Conservation (phyloP, 1,140 invertebrate genomes). For the Lasioglossum baleicum region DNA sequence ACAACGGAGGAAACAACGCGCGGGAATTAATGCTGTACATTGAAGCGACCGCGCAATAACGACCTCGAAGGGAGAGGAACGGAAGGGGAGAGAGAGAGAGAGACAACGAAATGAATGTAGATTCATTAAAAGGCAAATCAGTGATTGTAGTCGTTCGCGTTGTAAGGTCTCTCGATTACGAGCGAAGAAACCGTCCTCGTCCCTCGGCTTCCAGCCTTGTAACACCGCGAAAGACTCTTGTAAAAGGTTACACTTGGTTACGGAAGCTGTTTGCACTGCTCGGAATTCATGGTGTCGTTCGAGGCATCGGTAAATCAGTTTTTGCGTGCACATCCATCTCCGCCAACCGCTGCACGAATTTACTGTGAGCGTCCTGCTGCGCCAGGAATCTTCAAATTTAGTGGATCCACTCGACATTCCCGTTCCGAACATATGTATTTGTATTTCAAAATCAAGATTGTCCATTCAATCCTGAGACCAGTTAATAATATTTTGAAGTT, state of each 20-base stretch:
- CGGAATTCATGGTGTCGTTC: constrained; percentile 14
- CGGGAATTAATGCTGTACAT: constrained; percentile 54
- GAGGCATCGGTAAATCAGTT: constrained; percentile 40
- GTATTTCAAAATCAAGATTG: too few relatives aligned
- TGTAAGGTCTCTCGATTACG: too few relatives aligned
- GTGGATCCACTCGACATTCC: too few relatives aligned
- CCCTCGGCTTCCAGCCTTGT: background rate
- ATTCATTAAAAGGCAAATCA: constrained; percentile 1
- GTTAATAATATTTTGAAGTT: too few relatives aligned
- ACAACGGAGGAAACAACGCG: constrained; percentile 25
- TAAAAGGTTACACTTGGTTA: constrained; percentile 25
- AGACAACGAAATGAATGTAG: constrained; percentile 9
- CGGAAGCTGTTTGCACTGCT: constrained; percentile 32
- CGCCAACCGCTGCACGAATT: background rate
- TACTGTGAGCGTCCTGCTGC: background rate
- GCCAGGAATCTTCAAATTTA: too few relatives aligned
- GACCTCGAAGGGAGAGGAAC: background rate
- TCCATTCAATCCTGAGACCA: too few relatives aligned
- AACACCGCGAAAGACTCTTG: background rate
- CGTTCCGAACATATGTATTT: too few relatives aligned
- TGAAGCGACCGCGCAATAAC: constrained; percentile 40
- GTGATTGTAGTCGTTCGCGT: background rate
- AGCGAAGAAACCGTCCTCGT: too few relatives aligned
- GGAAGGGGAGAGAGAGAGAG: background rate
- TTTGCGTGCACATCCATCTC: constrained; percentile 4